Evolutionary conservation across 2,797 vertebrate genomes (phyloP), one percentile per base, ranked within the genome.

Genomic region (Arctocebus calabarensis): DNA sequence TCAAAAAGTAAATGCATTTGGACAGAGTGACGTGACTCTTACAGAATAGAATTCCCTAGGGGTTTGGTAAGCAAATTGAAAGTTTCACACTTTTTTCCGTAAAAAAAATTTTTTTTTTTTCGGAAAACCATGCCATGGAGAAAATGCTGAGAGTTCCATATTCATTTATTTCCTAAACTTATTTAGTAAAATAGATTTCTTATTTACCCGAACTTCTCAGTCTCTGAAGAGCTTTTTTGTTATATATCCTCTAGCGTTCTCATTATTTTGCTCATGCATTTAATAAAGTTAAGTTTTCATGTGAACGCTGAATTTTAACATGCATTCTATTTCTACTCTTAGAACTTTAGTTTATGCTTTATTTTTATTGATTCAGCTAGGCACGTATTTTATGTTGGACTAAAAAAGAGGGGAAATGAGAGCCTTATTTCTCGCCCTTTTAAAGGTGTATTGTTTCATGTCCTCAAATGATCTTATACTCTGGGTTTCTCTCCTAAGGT

Each of bases 111-210:
- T n/a, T n/a, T 68, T 12, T 78, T 43, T 81, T 91, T 89, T 68
- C 82, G 14, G 37, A 85, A 97, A 88, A 75, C 64, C 37, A 82
- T 45, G 11, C 7, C 25, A 43, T 52, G 37, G 40, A 89, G 66
- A 62, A 93, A 93, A 88, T 57, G 9, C 9, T 52, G 27, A 52
- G 40, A 83, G 40, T 61, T 34, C 4, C 2, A 37, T 48, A 59
- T 61, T 93, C 29, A 92, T 61, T 83, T 8, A 90, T 96, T 97
- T 93, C 9, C 17, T 87, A 87, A 81, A 57, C 29, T 52, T 55
- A 45, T 32, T 48, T 71, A 79, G 32, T 95, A 86, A 91, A 90
- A 45, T 66, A 87, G 37, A 91, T 77, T 70, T 82, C 23, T 92
- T 90, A 17, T 55, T 93, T 92, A 64, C 75, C 70, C 92, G 87